Evolutionary conservation across 2,797 vertebrate species (phyloP).

Genomic region (Ficedula albicollis): DNA sequence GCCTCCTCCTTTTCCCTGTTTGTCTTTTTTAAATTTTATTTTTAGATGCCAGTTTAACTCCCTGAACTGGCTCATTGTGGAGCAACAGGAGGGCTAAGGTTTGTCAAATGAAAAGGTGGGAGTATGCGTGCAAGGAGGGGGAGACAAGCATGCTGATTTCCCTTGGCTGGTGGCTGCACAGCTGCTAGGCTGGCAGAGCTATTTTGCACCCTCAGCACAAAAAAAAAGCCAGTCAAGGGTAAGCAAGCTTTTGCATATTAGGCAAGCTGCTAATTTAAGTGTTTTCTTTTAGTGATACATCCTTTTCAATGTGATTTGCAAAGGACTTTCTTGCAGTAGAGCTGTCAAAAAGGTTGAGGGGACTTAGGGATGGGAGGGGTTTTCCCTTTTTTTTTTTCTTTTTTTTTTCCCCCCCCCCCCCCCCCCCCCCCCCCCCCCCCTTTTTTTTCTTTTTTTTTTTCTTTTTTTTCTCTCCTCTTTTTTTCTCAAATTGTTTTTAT

Average conservation of each 20-base stretch:
- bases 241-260: not conserved
- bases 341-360: conserved; percentile 11
- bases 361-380: not conserved
- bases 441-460: too few species aligned
- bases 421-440: too few species aligned
- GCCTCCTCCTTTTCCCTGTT: not conserved
- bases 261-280: conserved; percentile 14
- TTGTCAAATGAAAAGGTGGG: not conserved
- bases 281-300: not conserved
- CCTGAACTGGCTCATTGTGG: not conserved
- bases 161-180: not conserved
- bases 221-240: not conserved
- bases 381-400: too few species aligned
- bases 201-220: not conserved
- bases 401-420: too few species aligned
- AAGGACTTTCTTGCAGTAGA: not conserved
- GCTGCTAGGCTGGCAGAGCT: not conserved
- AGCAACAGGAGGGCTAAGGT: not conserved
- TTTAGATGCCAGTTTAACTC: not conserved
- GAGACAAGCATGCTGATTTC: not conserved
- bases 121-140: not conserved
- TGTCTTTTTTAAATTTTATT: not conserved
- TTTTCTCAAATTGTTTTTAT: not conserved
- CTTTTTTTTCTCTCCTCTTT: not conserved
- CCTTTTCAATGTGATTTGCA: not conserved